Base-by-base conservation (phyloP, 2,797 vertebrate genomes). In the Clamator glandarius region DNA sequence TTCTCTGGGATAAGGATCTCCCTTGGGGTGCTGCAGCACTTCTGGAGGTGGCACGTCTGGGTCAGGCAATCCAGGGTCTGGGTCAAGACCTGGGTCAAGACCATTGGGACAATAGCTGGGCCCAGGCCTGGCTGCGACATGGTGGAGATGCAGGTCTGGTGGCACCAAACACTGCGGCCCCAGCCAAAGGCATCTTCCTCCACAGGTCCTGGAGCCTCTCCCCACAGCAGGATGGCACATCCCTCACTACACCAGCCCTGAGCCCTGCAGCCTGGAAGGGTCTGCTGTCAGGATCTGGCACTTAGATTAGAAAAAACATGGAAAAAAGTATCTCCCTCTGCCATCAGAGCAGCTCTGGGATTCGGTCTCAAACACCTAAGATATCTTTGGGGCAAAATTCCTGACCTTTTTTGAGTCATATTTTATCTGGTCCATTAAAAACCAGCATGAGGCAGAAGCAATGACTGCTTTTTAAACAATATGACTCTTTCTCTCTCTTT, bases 201-300 rank as follows among this genome's bases (percentile, higher is more conserved):
- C 39, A 39, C 12, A 39, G 39, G 39, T 50, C 33, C 48, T 35
- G 50, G 36, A 51, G 31, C 13, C 9, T 66, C 46, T 70, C 3
- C 39, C 17, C 5, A 5, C 42, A 41, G 50, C 1, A 3, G 68
- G 35, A 44, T 1, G 0, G 0, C 19, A 8, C 66, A 77, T 23
- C 6, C 9, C 20, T 12, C 13, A 7, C 15, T 29, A 5, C 15
- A 20, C 12, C 4, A 7, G 42, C 10, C 29, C 25, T 42, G 44
- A 58, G n/a, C 41, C 33, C 29, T 4, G 0, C 9, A 28, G n/a
- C 20, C 31, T 17, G 46, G 35, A 61, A 13, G 13, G 16, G 11
- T 6, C 18, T 61, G 21, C 16, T 61, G 13, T 28, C 1, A 0
- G 25, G 28, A 13, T 19, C 46, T 68, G 67, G 21, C 7, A 15